Evolutionary conservation across 2,888 invertebrate genomes (phyloP).

Genomic region (Athetis lepigone): DNA sequence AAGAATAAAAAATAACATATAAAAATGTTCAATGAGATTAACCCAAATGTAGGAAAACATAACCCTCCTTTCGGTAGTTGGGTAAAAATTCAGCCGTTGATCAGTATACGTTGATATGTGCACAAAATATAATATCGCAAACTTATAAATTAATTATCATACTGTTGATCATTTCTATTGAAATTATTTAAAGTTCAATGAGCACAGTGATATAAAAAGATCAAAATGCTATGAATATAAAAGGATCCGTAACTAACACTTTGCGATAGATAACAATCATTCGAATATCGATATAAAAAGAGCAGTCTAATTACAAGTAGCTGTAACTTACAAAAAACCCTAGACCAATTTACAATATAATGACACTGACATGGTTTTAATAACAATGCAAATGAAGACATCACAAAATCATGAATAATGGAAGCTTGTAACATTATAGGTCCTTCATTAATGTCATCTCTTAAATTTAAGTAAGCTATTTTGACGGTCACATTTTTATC

Average conservation of each 20-base stretch:
- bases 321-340: constrained; percentile 14
- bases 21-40: neutral
- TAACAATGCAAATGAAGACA: constrained; percentile 36
- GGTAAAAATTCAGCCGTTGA: neutral
- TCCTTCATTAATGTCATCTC: constrained; percentile 17
- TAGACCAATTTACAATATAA: constrained; percentile 15
- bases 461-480: constrained; percentile 1
- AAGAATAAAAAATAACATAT: constrained; percentile 1
- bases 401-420: constrained; percentile 44
- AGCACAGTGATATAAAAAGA: neutral
- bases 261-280: constrained; percentile 21
- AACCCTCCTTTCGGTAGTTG: too few relatives aligned
- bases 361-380: constrained; percentile 28
- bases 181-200: neutral
- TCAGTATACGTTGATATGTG: too few relatives aligned
- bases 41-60: too few relatives aligned
- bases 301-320: constrained; percentile 18
- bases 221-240: neutral
- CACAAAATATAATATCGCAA: too few relatives aligned
- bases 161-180: too few relatives aligned
- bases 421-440: constrained; percentile 11
- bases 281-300: constrained; percentile 10
- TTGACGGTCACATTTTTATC: constrained; percentile 76
- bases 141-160: too few relatives aligned
- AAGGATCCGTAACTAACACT: neutral